Conservation (phyloP, 2,888 invertebrate genomes). For the Philaethria dido region DNA sequence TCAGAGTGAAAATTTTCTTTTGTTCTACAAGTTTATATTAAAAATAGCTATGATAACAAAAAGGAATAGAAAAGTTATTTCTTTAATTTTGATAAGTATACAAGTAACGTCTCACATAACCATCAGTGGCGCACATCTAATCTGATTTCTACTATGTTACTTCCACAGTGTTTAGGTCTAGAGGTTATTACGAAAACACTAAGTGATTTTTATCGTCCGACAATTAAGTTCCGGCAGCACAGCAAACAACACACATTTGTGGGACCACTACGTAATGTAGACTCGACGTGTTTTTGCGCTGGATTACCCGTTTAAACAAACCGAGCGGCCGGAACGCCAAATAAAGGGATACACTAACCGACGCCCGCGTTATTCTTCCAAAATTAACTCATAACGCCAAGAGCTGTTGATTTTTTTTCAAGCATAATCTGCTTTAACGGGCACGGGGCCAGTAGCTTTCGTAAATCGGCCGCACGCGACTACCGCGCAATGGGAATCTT, state of each 20-base stretch:
- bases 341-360: constrained; percentile 79
- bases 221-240: constrained; percentile 70
- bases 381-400: constrained; percentile 83
- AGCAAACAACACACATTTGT: constrained; percentile 69
- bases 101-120: constrained; percentile 42
- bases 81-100: too few relatives aligned
- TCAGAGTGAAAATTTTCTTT: neutral
- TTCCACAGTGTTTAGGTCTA: constrained; percentile 61
- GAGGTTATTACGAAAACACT: constrained; percentile 62
- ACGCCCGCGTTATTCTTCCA: constrained; percentile 79
- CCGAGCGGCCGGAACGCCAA: constrained; percentile 74
- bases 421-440: constrained; percentile 81
- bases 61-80: too few relatives aligned
- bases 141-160: constrained; percentile 43
- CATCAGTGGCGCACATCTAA: constrained; percentile 40
- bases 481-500: constrained; percentile 78
- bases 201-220: constrained; percentile 77
- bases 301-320: constrained; percentile 81
- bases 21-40: neutral
- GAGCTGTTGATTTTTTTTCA: constrained; percentile 76
- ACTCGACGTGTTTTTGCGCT: constrained; percentile 68
- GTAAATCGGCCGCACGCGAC: constrained; percentile 77
- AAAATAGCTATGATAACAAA: neutral
- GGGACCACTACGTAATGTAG: constrained; percentile 66
- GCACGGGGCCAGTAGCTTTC: constrained; percentile 79